Evolutionary conservation across 1,140 invertebrate genomes (phyloP), one percentile per base, ranked within the genome.

Genomic region (Temnothorax curvispinosus): DNA sequence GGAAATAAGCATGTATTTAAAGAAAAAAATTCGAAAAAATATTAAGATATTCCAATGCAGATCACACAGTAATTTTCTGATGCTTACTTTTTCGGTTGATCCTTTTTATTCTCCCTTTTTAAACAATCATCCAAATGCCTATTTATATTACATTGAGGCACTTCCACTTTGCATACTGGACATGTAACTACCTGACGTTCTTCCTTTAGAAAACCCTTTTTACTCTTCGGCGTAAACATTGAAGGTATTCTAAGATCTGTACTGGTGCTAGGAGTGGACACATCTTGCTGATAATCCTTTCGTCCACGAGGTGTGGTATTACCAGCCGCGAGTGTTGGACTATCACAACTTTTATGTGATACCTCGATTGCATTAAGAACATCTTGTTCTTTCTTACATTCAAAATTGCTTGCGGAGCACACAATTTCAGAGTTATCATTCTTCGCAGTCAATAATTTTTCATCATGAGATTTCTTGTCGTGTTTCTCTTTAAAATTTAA

Each of bases 101-200:
- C 27, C 62, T 86, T 91, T 80, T 13, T 52, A 52, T 69, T 60
- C 21, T 94, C 91, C 77, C 94, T 89, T 75, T 95, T 94, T 41
- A 96, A 92, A 91, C 96, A 96, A 65, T 94, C 93, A 92, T 96
- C 96, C 47, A 96, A 93, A 92, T 96, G 96, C 27, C 90, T 92
- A 89, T 96, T 96, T 11, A 96, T 96, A 87, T 95, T 93, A 5
- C 80, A 85, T 69, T 95, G 88, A 13, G 93, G 91, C 56, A 96
- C 93, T 11, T 94, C 92, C 47, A 96, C 95, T 76, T 91, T 93
- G 84, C 96, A 96, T 0, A 96, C 96, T 54, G 96, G 96, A 93
- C 96, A 96, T n/a, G 91, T 64, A 9, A 96, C 95, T 84, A 85
- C 82, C 54, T 93, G 90, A 41, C 64, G 72, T 44, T 77, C 88